phyloP scores from a whole-genome alignment of 1,140 invertebrate species.

The Philopotamus ludificatus region DNA sequence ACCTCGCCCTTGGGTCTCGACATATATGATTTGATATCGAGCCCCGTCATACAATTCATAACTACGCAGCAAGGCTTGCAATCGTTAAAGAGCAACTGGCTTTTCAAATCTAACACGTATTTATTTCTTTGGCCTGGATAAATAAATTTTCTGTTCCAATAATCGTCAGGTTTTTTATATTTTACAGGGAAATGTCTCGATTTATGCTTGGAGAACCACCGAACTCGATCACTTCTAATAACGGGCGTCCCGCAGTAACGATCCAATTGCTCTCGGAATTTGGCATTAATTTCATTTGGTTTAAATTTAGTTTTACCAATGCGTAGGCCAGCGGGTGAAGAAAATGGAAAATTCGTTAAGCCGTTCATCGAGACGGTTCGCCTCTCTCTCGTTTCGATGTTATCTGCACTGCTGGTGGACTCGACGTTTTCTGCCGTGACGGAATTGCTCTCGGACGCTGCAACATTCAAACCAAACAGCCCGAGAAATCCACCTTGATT shows the following conservation, averaged over 20 bases:
- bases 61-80: slow-evolving; percentile 49
- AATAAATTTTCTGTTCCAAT: slow-evolving; percentile 49
- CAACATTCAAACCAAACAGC: slow-evolving; percentile 17
- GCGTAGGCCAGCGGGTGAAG: slow-evolving; percentile 50
- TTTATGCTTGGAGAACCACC: slow-evolving; percentile 47
- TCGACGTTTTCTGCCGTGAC: slow-evolving; percentile 6
- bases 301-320: slow-evolving; percentile 44
- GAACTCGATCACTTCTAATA: slow-evolving; percentile 12
- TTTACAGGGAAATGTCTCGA: slow-evolving; percentile 49
- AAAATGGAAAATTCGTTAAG: slow-evolving; percentile 48
- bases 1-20: background rate
- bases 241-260: slow-evolving; percentile 46
- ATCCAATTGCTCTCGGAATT: slow-evolving; percentile 45
- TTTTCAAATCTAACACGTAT: slow-evolving; percentile 50
- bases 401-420: no score
- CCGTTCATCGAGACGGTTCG: slow-evolving; percentile 13
- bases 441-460: background rate
- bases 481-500: slow-evolving; percentile 29
- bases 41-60: slow-evolving; percentile 46
- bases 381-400: slow-evolving; percentile 4
- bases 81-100: slow-evolving; percentile 50
- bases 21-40: slow-evolving; percentile 17
- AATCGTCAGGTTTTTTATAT: slow-evolving; percentile 52
- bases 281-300: background rate
- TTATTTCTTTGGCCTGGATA: slow-evolving; percentile 52